phyloP scores from a whole-genome alignment of 2,888 invertebrate genomes.

The Odontocolon sp. region DNA sequence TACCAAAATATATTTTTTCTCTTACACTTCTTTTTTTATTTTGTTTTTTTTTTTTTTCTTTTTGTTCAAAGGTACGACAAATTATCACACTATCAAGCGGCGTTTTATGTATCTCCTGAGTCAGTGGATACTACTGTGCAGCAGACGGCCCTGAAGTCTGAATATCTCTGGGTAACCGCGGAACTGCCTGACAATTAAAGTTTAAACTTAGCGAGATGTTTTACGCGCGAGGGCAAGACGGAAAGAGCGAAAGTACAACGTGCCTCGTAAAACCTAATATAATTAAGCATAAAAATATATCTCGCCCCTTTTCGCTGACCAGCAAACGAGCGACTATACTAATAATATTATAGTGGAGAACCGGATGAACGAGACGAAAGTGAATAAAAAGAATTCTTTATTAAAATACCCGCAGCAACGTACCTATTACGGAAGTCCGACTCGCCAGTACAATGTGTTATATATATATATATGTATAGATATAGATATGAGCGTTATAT shows the following conservation, averaged over 20 bases:
- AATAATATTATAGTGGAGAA: constrained; percentile 51
- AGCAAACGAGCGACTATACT: background rate
- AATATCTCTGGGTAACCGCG: constrained; percentile 62
- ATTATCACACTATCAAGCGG: background rate
- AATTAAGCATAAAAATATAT: constrained; percentile 76
- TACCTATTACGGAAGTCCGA: constrained; percentile 55
- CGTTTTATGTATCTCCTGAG: constrained; percentile 32
- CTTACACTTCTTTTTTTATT: background rate
- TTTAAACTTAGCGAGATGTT: constrained; percentile 66
- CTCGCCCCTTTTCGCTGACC: constrained; percentile 23
- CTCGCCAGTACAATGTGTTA: constrained; percentile 52
- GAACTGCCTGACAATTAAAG: constrained; percentile 71
- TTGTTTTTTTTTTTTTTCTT: background rate
- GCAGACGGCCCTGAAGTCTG: constrained; percentile 58
- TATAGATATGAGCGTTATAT: constrained; percentile 2
- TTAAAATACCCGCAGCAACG: constrained; percentile 74
- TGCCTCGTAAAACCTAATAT: constrained; percentile 73
- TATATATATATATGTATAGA: background rate
- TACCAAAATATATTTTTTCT: background rate
- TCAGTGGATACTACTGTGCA: constrained; percentile 25
- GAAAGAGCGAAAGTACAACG: constrained; percentile 35
- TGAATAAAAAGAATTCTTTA: constrained; percentile 76
- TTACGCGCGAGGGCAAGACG: constrained; percentile 43
- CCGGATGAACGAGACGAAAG: constrained; percentile 68
- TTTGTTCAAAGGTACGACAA: background rate